These are phyloP conservation scores for Melanerpes formicivorus DNA, from an alignment of 2,113 vertebrate genomes.

Conservation along the genomic window DNA sequence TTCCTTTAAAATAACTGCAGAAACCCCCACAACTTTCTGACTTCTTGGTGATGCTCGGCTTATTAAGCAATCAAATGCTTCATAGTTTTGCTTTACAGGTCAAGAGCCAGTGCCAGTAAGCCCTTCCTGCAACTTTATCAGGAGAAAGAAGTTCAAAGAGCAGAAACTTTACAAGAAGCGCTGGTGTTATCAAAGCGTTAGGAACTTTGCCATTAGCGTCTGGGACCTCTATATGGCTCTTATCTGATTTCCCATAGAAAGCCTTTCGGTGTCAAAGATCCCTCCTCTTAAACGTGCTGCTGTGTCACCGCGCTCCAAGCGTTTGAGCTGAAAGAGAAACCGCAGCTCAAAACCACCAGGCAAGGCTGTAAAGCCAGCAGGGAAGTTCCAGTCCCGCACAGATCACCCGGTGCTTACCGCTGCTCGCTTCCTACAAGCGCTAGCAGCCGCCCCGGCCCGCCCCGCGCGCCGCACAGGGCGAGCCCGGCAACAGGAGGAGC, in stretches of 20 bases:
- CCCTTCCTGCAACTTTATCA: neutral
- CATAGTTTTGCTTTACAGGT: neutral
- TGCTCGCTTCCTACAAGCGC: neutral
- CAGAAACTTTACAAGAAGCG: neutral
- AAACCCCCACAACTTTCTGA: neutral
- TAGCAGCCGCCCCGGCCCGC: neutral
- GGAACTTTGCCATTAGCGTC: neutral
- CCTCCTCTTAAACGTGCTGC: neutral
- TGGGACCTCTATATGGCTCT: neutral
- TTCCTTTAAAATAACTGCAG: neutral
- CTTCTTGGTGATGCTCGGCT: neutral
- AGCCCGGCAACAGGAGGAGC: too few relatives aligned
- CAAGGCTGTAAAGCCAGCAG: neutral
- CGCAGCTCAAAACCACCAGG: rapidly evolving
- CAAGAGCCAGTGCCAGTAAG: neutral
- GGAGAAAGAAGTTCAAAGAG: neutral
- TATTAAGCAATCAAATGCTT: neutral
- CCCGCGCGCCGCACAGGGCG: neutral
- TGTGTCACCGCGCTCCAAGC: neutral
- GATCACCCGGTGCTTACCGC: neutral
- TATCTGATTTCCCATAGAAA: neutral
- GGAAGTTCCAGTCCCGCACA: neutral
- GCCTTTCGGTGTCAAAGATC: neutral
- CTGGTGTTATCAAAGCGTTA: rapidly evolving
- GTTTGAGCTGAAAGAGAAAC: rapidly evolving